These are phyloP conservation scores for Tapirus terrestris DNA, from an alignment of 2,113 vertebrate genomes.

Conservation along the genomic window DNA sequence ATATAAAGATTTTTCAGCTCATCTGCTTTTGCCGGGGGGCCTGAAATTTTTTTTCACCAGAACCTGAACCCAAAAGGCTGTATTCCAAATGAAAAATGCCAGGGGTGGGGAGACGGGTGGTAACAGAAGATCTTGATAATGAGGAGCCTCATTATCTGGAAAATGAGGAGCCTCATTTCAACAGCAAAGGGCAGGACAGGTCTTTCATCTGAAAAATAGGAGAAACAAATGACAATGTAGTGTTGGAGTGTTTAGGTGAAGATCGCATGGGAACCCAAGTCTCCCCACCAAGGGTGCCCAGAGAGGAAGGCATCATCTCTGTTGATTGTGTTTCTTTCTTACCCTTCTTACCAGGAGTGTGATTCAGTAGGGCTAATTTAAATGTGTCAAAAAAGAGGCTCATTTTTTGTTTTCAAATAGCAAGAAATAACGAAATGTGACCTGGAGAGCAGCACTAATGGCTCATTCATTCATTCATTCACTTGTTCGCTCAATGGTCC, in stretches of 20 bases:
- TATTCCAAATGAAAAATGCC: neutral
- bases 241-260: neutral
- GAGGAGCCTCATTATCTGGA: neutral
- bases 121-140: neutral
- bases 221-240: neutral
- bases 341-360: neutral
- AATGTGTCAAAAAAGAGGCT: neutral
- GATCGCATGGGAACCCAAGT: neutral
- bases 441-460: neutral
- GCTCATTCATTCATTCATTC: neutral
- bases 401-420: neutral
- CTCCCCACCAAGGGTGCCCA: too few relatives aligned
- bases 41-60: neutral
- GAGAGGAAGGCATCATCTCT: neutral
- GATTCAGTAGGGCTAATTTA: neutral
- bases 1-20: neutral
- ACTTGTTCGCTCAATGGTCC: neutral
- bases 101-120: neutral
- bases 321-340: neutral
- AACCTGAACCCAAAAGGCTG: neutral
- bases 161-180: neutral
- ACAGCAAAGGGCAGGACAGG: neutral
- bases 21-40: neutral
- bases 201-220: neutral
- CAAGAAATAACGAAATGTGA: neutral